Evolutionary conservation across 2,113 vertebrate species (phyloP).

Genomic region (Ptilorrhoa leucosticta): DNA sequence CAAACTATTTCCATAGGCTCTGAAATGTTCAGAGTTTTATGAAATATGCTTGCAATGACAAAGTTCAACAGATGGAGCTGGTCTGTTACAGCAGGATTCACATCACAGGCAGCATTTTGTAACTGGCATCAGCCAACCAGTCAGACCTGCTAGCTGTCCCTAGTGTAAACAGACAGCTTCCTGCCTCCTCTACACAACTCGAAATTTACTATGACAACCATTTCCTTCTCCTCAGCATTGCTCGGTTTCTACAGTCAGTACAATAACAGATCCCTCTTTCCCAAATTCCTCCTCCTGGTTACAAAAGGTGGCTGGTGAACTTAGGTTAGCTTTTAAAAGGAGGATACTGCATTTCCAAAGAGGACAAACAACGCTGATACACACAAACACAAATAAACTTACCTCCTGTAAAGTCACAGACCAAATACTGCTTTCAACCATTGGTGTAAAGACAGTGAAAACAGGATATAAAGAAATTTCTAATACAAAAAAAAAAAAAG

Average conservation of each 20-base stretch:
- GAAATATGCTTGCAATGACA: neutral
- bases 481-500: constrained; percentile 14
- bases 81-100: neutral
- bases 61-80: neutral
- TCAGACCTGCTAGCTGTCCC: neutral
- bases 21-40: neutral
- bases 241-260: neutral
- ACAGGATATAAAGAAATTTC: constrained; percentile 64
- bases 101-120: neutral
- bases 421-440: constrained; percentile 77
- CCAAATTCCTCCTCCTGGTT: neutral
- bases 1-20: neutral
- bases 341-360: constrained; percentile 75
- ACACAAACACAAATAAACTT: constrained; percentile 73
- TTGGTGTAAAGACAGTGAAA: constrained; percentile 73
- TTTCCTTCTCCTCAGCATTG: neutral
- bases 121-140: neutral
- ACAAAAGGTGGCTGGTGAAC: neutral
- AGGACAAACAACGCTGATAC: constrained; percentile 52
- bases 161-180: neutral
- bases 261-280: neutral
- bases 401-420: constrained; percentile 77
- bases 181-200: neutral
- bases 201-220: neutral
- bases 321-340: constrained; percentile 59